phyloP scores from a whole-genome alignment of 2,113 vertebrate species.

The Catharus bicknelli region DNA sequence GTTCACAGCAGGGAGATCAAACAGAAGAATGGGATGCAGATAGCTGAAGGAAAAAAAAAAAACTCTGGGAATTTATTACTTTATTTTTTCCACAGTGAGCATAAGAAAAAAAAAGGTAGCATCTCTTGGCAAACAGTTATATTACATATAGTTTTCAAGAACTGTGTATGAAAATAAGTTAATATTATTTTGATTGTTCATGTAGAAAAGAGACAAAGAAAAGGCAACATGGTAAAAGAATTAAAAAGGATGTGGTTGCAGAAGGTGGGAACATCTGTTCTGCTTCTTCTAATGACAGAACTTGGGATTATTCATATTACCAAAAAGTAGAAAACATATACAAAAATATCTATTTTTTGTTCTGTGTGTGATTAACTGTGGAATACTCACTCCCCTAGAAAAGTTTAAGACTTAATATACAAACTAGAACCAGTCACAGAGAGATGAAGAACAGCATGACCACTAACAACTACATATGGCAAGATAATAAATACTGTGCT shows the following conservation, averaged over 20 bases:
- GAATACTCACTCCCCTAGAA: too few relatives aligned
- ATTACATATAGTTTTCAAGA: not conserved
- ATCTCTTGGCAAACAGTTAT: not conserved
- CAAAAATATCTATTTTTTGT: not conserved
- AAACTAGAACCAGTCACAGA: too few relatives aligned
- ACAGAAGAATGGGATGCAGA: conserved; percentile 22
- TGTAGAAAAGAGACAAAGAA: not conserved
- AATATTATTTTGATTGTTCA: conserved; percentile 27
- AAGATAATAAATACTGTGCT: too few relatives aligned
- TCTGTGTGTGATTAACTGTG: not conserved
- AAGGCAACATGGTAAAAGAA: not conserved
- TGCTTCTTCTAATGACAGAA: not conserved
- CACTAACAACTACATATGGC: too few relatives aligned
- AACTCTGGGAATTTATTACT: not conserved
- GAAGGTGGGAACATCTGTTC: not conserved
- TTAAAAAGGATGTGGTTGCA: not conserved
- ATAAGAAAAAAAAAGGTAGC: conserved; percentile 3
- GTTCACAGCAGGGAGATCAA: conserved; percentile 3
- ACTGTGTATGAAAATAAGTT: conserved; percentile 15
- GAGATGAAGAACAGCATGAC: too few relatives aligned
- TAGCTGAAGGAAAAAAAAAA: not conserved
- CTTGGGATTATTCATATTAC: not conserved
- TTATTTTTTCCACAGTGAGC: not conserved
- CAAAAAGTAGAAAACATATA: not conserved
- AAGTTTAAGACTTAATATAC: too few relatives aligned